Evolutionary conservation across 2,797 vertebrate genomes (phyloP).

Genomic region (Tapera naevia): DNA sequence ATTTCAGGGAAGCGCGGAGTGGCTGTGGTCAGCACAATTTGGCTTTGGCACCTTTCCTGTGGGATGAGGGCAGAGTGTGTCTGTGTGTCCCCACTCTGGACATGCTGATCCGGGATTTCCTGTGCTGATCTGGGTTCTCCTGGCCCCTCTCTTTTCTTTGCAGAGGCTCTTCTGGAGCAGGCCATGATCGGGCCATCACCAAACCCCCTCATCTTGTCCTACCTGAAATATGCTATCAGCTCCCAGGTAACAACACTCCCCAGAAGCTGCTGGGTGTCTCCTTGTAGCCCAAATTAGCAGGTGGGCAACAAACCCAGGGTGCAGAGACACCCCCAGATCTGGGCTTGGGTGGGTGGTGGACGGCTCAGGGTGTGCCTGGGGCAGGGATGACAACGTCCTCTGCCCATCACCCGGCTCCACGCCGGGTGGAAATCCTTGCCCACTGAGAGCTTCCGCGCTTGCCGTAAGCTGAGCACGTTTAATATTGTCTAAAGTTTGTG

Average conservation of each 20-base stretch:
- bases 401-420: background rate
- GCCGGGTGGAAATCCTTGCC: background rate
- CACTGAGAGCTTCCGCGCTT: background rate
- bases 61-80: background rate
- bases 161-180: slow-evolving; percentile 96
- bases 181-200: slow-evolving; percentile 96
- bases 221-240: slow-evolving; percentile 96
- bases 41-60: background rate
- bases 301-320: background rate
- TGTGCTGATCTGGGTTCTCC: background rate
- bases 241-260: slow-evolving; percentile 86
- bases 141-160: background rate
- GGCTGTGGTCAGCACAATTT: background rate
- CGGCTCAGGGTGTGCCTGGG: accelerated
- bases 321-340: background rate
- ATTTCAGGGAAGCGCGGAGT: background rate
- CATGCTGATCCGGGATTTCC: too few relatives aligned
- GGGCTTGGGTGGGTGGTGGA: background rate
- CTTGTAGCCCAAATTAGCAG: background rate
- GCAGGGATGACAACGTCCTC: background rate
- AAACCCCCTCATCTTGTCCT: slow-evolving; percentile 95
- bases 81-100: accelerated
- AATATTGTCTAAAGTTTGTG: background rate
- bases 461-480: background rate
- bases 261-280: background rate